phyloP scores from a whole-genome alignment of 2,113 vertebrate species.

The Poeciliopsis retropinna region DNA sequence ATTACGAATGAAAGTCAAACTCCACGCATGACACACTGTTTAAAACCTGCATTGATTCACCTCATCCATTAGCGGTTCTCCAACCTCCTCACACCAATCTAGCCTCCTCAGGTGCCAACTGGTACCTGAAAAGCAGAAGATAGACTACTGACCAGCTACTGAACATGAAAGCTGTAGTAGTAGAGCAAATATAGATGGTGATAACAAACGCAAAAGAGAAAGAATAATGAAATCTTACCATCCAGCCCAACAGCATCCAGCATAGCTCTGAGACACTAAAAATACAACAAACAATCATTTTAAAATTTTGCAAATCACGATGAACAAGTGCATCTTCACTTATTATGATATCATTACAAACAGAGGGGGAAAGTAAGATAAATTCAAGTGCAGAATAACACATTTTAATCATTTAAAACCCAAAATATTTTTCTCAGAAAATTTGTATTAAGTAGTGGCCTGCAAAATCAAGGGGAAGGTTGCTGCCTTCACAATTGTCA shows the following conservation, averaged over 20 bases:
- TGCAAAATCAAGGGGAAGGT: too few species aligned
- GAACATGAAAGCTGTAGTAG: not conserved
- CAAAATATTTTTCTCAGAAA: not conserved
- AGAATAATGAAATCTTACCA: constrained; percentile 76
- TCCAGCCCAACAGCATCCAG: constrained; percentile 84
- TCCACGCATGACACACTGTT: not conserved
- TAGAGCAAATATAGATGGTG: not conserved
- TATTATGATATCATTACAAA: not conserved
- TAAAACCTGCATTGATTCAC: constrained; percentile 65
- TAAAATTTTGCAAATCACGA: too few species aligned
- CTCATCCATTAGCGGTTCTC: constrained; percentile 86
- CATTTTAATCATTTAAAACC: not conserved
- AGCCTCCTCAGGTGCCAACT: constrained; percentile 89
- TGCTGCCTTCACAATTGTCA: too few species aligned
- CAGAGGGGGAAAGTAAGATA: not conserved
- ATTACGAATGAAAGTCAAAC: too few species aligned
- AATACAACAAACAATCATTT: constrained; percentile 17
- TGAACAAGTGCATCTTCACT: too few species aligned
- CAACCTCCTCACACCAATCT: constrained; percentile 92
- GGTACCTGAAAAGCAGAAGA: constrained; percentile 62
- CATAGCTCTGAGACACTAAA: constrained; percentile 89
- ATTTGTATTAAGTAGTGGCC: too few species aligned
- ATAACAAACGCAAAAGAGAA: constrained; percentile 1
- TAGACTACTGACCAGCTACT: not conserved
- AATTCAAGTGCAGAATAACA: not conserved